Conservation (phyloP, 2,797 vertebrate genomes). For the Chelon auratus region DNA sequence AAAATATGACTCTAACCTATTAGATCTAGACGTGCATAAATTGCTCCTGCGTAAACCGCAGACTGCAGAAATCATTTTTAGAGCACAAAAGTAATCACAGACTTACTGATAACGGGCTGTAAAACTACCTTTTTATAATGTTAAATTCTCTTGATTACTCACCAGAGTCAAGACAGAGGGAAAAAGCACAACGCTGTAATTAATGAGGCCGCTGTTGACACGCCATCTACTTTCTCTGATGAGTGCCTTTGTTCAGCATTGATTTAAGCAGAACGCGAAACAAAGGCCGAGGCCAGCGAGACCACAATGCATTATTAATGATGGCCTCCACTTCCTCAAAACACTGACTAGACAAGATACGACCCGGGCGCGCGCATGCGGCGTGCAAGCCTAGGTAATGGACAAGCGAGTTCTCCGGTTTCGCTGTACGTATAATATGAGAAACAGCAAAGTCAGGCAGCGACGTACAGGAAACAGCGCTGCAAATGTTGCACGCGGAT, state of each 20-base stretch:
- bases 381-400: neutral
- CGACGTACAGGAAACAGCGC: neutral
- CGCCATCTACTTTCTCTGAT: conserved; percentile 12
- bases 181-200: conserved; percentile 12
- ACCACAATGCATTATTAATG: conserved; percentile 62
- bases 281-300: conserved; percentile 32
- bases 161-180: neutral
- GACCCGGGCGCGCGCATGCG: conserved; percentile 10
- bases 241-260: conserved; percentile 56
- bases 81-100: neutral
- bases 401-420: conserved; percentile 1
- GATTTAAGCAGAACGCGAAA: conserved; percentile 54
- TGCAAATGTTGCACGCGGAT: neutral
- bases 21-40: neutral
- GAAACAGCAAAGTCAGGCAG: neutral
- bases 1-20: conserved; percentile 12
- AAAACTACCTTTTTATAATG: neutral
- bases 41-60: neutral
- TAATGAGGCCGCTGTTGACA: conserved; percentile 24
- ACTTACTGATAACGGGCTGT: neutral
- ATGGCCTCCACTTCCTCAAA: conserved; percentile 30
- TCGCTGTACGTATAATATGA: neutral
- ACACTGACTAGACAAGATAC: conserved; percentile 12
- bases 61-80: conserved; percentile 6
- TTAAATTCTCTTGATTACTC: conserved; percentile 18